phyloP scores from a whole-genome alignment of 2,113 vertebrate species.

The Sorex fumeus region DNA sequence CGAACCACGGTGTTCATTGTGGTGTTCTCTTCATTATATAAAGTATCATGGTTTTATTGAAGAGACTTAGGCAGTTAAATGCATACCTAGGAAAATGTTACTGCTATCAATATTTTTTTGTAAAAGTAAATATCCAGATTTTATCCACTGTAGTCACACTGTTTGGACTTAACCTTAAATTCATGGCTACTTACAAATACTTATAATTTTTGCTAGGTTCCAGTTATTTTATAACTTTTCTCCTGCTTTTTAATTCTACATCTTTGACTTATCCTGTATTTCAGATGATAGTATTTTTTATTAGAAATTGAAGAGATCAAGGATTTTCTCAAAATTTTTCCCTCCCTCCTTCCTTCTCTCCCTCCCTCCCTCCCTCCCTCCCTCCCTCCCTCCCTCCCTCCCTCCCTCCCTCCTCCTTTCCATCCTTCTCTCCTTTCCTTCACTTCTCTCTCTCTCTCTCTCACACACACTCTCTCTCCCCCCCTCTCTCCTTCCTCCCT shows the following conservation, averaged over 20 bases:
- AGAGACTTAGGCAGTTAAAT: constrained; percentile 27
- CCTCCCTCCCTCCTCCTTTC: not conserved
- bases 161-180: constrained; percentile 29
- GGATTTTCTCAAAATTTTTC: not conserved
- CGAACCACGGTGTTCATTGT: not conserved
- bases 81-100: constrained; percentile 9
- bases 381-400: not conserved
- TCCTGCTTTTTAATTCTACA: not conserved
- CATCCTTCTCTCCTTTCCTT: too few species aligned
- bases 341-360: too few species aligned
- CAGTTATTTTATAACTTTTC: constrained; percentile 13
- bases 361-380: not conserved
- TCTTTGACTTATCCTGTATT: not conserved
- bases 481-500: too few species aligned
- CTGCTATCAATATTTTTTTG: not conserved
- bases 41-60: constrained; percentile 44
- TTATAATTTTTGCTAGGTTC: constrained; percentile 15
- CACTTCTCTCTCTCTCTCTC: not conserved
- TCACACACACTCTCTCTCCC: not conserved
- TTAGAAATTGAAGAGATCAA: constrained; percentile 6
- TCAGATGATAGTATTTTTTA: constrained; percentile 43
- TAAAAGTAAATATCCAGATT: not conserved
- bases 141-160: constrained; percentile 15
- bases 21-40: not conserved
- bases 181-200: constrained; percentile 31